phyloP scores from a whole-genome alignment of 2,888 invertebrate species.

The Pollenia angustigena region DNA sequence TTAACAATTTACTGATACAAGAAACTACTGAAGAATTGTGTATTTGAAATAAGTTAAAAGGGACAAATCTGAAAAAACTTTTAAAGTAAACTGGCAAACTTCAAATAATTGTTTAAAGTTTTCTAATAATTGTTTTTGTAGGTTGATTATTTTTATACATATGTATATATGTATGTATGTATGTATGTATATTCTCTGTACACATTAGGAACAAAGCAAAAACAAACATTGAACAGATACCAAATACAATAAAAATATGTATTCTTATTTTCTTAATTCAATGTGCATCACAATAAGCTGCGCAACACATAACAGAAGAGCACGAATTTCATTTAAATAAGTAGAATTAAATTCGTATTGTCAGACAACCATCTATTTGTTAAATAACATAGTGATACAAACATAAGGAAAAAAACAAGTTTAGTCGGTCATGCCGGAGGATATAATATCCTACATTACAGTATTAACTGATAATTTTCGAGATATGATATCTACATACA shows the following conservation, averaged over 20 bases:
- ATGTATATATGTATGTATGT: neutral
- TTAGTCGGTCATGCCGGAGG: neutral
- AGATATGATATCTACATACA: too few relatives aligned
- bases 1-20: neutral
- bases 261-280: neutral
- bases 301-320: slow-evolving; percentile 1
- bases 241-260: neutral
- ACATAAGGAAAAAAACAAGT: too few relatives aligned
- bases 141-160: neutral
- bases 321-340: slow-evolving; percentile 10
- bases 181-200: neutral
- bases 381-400: too few relatives aligned
- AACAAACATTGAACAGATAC: neutral
- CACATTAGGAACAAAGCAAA: neutral
- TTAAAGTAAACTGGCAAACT: slow-evolving; percentile 55
- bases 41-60: neutral
- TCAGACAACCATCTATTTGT: neutral
- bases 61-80: slow-evolving; percentile 31
- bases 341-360: neutral
- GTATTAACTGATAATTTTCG: neutral
- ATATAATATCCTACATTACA: neutral
- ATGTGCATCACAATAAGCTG: neutral
- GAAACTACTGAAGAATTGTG: slow-evolving; percentile 2
- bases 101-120: slow-evolving; percentile 52
- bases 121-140: slow-evolving; percentile 23